Conservation (phyloP, 2,113 vertebrate species). For the Actenoides hombroni region DNA sequence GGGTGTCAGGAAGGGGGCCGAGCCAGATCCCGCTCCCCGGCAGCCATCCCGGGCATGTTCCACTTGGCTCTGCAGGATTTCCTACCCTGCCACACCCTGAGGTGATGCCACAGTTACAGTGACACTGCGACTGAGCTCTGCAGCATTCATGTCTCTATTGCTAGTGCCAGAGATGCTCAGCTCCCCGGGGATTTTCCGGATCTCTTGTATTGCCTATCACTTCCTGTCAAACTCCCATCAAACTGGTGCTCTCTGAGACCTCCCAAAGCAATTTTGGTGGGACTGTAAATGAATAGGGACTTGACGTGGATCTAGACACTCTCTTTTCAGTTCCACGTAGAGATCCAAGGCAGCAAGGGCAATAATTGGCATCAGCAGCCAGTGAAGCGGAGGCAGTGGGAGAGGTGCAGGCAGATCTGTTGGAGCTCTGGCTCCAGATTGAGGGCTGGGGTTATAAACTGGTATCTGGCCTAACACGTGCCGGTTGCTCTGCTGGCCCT, state of each 20-base stretch:
- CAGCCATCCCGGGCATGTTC: fast-evolving
- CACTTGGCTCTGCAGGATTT: neutral
- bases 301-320: neutral
- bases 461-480: neutral
- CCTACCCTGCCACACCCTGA: neutral
- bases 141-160: neutral
- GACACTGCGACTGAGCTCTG: neutral
- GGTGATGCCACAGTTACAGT: neutral
- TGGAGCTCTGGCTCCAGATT: constrained; percentile 46
- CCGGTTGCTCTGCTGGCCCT: neutral
- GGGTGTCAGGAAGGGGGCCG: neutral
- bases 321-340: neutral
- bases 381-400: neutral
- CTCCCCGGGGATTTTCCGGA: neutral
- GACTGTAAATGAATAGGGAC: neutral
- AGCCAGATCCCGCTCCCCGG: fast-evolving
- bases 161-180: neutral
- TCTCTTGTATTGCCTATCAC: neutral
- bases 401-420: constrained; percentile 34
- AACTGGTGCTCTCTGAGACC: neutral
- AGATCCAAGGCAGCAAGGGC: neutral
- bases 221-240: neutral
- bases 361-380: neutral
- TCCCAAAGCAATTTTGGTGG: neutral
- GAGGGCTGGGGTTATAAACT: neutral